Conservation (phyloP, 2,888 invertebrate species). For the Pyrochroa serraticornis region DNA sequence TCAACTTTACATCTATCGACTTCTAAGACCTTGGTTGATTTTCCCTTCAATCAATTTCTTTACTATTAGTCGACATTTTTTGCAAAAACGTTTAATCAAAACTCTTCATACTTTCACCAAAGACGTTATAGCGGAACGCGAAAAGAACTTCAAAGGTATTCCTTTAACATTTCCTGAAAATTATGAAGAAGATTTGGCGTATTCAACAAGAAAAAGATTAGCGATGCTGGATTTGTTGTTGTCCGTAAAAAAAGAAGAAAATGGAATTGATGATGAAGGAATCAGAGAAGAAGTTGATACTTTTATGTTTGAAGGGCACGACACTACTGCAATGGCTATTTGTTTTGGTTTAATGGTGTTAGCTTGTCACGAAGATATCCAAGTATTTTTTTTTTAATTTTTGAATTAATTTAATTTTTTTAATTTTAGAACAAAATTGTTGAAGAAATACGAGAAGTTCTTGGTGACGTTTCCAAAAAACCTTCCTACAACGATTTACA, state of each 20-base stretch:
- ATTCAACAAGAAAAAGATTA: slow-evolving; percentile 56
- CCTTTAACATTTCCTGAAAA: slow-evolving; percentile 1
- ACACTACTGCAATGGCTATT: slow-evolving; percentile 58
- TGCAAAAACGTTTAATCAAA: slow-evolving; percentile 1
- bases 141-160: slow-evolving; percentile 32
- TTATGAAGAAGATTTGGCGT: slow-evolving; percentile 21
- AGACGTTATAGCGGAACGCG: slow-evolving; percentile 24
- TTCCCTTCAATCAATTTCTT: slow-evolving; percentile 7
- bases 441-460: slow-evolving; percentile 31
- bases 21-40: slow-evolving; percentile 35
- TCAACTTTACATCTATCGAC: slow-evolving; percentile 29
- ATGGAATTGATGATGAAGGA: slow-evolving; percentile 59
- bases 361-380: slow-evolving; percentile 58
- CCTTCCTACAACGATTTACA: slow-evolving; percentile 64
- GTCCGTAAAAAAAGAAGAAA: slow-evolving; percentile 59
- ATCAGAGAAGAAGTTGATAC: slow-evolving; percentile 68
- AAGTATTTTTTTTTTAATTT: slow-evolving; percentile 1
- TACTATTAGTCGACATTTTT: not conserved
- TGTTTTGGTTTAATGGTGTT: slow-evolving; percentile 56
- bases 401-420: no score
- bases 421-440: slow-evolving; percentile 49
- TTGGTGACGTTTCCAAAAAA: slow-evolving; percentile 46
- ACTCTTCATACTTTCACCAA: slow-evolving; percentile 27
- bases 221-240: slow-evolving; percentile 65
- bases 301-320: slow-evolving; percentile 63